Evolutionary conservation across 2,113 vertebrate genomes (phyloP).

Genomic region (Nesoenas mayeri): DNA sequence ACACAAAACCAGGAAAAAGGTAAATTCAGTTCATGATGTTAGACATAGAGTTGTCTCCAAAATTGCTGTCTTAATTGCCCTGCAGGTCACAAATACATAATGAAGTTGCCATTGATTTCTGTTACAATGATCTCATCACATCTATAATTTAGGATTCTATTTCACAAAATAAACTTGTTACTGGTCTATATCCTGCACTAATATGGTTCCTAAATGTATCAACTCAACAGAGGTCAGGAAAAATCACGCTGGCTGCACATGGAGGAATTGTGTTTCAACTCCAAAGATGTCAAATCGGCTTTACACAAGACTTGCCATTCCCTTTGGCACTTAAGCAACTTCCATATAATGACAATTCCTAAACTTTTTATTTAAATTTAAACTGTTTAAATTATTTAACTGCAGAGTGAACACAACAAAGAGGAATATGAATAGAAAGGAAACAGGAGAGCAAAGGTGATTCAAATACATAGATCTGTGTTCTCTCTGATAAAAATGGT

Average conservation of each 20-base stretch:
- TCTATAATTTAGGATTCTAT: constrained; percentile 13
- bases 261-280: not conserved
- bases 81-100: not conserved
- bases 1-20: not conserved
- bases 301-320: not conserved
- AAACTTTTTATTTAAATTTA: not conserved
- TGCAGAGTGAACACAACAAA: not conserved
- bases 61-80: constrained; percentile 3
- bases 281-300: not conserved
- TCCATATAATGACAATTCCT: not conserved
- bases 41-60: not conserved
- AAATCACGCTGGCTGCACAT: not conserved
- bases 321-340: not conserved
- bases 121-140: constrained; percentile 11
- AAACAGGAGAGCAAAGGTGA: not conserved
- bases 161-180: constrained; percentile 47
- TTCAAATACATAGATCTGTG: not conserved
- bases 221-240: not conserved
- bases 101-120: constrained; percentile 24
- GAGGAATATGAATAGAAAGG: not conserved
- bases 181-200: not conserved
- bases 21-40: not conserved
- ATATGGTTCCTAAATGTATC: not conserved
- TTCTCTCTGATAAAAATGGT: not conserved
- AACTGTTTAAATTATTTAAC: not conserved